Base-by-base conservation (phyloP, 1,140 invertebrate genomes). In the Micrasema longulum region DNA sequence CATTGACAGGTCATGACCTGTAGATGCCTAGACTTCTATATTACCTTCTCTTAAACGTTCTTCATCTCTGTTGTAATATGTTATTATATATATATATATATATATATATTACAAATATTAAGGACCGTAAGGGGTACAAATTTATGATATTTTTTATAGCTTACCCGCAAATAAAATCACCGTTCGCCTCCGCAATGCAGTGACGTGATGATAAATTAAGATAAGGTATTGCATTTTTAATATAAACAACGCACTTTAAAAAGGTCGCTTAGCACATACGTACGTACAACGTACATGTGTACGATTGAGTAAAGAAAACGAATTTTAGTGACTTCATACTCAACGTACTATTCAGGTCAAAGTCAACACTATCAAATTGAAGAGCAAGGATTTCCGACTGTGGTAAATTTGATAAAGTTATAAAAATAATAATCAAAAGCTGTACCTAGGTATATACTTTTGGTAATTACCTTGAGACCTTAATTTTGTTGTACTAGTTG, bases 361-460 rank as follows among this genome's bases (percentile, higher is more conserved):
- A 48, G 47, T 22, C 47, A 48, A 48, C 47, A 9, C 16, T 16
- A 20, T 10, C 20, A 20, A 45, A 18, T 48, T 48, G 47, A 48
- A 48, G 47, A 16, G 47, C 47, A 48, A 48, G 45, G 14, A 48
- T 2, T n/a, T 10, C 20, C 20, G 47, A 48, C 16, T 10, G 11
- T 18, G 7, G 20, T 31, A 48, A 7, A n/a, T 48, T 20, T 48
- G 47, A 48, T 48, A 10, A 48, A 48, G 14, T 20, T n/a, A 20
- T 20, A 20, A 20, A 48, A 20, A 18, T 10, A 48, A 9, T 16
- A 18, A 18, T 11, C 16, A 10, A 16, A 22, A 18, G 47, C 16
- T 20, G 16, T 20, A 48, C 47, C 20, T 14, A 48, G 14, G 47
- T 20, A 22, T 48, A 14, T 48, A 1, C 16, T 18, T 20, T n/a